Conservation (phyloP, 2,888 invertebrate genomes). For the Tetheella fluctuosa region DNA sequence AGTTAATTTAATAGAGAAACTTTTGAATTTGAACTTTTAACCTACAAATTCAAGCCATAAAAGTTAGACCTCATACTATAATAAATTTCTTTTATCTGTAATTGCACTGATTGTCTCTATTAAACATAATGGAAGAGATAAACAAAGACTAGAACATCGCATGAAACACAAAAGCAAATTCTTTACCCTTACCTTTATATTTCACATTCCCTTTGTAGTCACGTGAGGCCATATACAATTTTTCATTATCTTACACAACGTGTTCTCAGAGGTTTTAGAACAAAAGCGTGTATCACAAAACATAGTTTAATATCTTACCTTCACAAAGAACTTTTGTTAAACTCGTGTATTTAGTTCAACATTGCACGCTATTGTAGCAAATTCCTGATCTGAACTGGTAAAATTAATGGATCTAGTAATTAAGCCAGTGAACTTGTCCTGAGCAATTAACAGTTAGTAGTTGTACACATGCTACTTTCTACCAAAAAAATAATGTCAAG, state of each 20-base stretch:
- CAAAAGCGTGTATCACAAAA: background rate
- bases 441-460: too few relatives aligned
- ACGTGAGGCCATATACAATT: background rate
- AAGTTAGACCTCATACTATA: too few relatives aligned
- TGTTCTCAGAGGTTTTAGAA: background rate
- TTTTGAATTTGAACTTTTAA: too few relatives aligned
- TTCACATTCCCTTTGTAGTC: background rate
- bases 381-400: background rate
- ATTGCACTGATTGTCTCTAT: background rate
- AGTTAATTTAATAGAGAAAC: too few relatives aligned
- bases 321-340: conserved; percentile 4
- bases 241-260: background rate
- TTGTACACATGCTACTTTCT: background rate
- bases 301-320: conserved; percentile 1
- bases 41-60: too few relatives aligned
- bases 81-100: too few relatives aligned
- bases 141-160: background rate
- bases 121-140: background rate
- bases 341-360: background rate
- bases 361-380: background rate
- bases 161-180: background rate
- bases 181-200: background rate
- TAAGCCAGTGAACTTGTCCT: background rate
- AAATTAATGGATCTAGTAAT: background rate
- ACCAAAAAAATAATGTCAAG: too few relatives aligned